Evolutionary conservation across 2,113 vertebrate genomes (phyloP).

Genomic region (Pardalotus punctatus): DNA sequence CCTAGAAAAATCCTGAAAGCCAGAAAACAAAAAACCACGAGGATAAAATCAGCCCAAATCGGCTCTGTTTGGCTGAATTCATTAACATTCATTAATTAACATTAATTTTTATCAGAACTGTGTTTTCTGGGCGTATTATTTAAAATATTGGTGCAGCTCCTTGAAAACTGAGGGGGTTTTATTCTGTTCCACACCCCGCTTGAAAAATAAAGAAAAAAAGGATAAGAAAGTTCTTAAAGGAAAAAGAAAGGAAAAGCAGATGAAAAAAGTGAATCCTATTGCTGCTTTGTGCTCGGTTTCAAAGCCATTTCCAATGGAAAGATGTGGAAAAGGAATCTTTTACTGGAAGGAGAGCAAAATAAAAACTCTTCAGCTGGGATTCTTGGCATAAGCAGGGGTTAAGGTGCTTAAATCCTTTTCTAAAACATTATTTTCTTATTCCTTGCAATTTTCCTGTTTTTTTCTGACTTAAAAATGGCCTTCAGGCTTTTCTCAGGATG

Average conservation of each 20-base stretch:
- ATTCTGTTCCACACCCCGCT: accelerated
- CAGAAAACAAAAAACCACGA: neutral
- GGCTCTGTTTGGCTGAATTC: neutral
- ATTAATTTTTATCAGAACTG: neutral
- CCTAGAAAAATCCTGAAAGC: neutral
- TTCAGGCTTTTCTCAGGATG: neutral
- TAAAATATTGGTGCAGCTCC: neutral
- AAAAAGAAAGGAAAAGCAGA: neutral
- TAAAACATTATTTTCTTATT: neutral
- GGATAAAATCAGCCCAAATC: neutral
- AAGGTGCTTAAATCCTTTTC: neutral
- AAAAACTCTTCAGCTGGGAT: neutral
- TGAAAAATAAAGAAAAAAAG: neutral
- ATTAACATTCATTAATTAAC: neutral
- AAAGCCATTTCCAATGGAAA: neutral
- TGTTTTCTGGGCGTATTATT: neutral
- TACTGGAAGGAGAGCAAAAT: neutral
- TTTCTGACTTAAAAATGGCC: neutral
- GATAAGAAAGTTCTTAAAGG: neutral
- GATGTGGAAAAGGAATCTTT: neutral
- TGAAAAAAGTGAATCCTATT: neutral
- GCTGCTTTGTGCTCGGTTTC: neutral
- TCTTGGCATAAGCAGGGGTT: neutral
- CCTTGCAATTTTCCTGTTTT: neutral
- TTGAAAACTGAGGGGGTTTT: neutral